A percentile compares a stretch with the other conserved stretches of the same genome.
These are phyloP conservation scores for Paradoxurus hermaphroditus DNA, from an alignment of 2,113 vertebrate species.

Conservation along the genomic window DNA sequence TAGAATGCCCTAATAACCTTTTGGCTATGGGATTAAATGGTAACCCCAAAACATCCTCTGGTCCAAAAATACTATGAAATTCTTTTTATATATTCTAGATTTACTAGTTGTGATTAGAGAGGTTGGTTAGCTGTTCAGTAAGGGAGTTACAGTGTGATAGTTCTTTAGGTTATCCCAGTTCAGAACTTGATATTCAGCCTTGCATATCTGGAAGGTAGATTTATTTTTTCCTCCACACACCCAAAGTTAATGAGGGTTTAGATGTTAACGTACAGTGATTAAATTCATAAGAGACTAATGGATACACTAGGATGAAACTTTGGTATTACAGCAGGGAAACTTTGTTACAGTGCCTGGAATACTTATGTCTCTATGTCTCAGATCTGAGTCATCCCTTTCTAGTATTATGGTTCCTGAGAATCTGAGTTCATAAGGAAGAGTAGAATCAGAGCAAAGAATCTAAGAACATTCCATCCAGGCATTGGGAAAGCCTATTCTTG, in stretches of 20 bases:
- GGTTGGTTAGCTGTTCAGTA: neutral
- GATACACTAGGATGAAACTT: neutral
- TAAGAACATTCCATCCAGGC: neutral
- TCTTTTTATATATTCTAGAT: neutral
- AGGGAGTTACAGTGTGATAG: neutral
- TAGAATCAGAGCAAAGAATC: slow-evolving; percentile 10
- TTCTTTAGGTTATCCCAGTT: neutral
- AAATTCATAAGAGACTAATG: neutral
- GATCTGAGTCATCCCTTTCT: neutral
- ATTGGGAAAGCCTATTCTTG: neutral
- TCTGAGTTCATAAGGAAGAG: neutral
- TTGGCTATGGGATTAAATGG: neutral
- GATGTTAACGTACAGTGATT: neutral
- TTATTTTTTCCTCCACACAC: neutral
- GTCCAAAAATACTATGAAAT: neutral
- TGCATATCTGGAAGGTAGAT: neutral
- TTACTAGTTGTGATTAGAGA: slow-evolving; percentile 1
- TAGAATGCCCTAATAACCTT: neutral
- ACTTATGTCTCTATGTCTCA: slow-evolving; percentile 9
- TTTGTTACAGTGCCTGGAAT: neutral
- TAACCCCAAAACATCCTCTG: neutral
- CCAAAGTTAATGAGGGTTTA: neutral
- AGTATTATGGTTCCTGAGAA: neutral
- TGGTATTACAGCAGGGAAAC: neutral
- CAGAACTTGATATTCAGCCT: neutral